A percentile compares a stretch with the other conserved stretches of the same genome.
phyloP scores from a whole-genome alignment of 2,888 invertebrate genomes.

The Antheraea yamamai region DNA sequence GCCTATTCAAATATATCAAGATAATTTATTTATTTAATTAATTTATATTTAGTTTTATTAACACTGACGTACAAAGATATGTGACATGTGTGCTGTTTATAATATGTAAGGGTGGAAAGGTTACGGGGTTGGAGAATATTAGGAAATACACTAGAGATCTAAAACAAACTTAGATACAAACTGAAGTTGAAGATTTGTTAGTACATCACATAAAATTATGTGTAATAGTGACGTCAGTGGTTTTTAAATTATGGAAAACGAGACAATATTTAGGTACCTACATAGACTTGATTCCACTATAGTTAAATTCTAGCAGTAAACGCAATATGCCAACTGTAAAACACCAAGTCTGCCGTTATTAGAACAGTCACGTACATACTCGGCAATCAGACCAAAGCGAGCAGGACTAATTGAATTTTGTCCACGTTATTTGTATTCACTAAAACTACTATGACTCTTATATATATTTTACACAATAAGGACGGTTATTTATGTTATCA shows the following conservation, averaged over 20 bases:
- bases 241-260: neutral
- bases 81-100: no score
- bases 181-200: no score
- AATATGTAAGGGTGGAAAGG: no score
- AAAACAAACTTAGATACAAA: no score
- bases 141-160: no score
- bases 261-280: neutral
- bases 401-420: conserved; percentile 15
- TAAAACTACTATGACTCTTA: neutral
- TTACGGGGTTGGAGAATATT: no score
- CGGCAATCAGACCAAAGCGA: conserved; percentile 6
- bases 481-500: neutral
- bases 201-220: no score
- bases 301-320: conserved; percentile 1
- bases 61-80: no score
- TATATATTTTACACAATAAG: neutral
- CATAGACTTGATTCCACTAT: neutral
- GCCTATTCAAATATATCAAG: no score
- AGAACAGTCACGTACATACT: conserved; percentile 9
- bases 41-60: no score
- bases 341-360: conserved; percentile 7
- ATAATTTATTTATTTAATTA: no score
- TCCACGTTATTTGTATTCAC: conserved; percentile 10
- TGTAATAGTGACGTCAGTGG: neutral
- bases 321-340: conserved; percentile 5